Evolutionary conservation across 2,113 vertebrate species (phyloP).

Genomic region (Actinemys pallida): DNA sequence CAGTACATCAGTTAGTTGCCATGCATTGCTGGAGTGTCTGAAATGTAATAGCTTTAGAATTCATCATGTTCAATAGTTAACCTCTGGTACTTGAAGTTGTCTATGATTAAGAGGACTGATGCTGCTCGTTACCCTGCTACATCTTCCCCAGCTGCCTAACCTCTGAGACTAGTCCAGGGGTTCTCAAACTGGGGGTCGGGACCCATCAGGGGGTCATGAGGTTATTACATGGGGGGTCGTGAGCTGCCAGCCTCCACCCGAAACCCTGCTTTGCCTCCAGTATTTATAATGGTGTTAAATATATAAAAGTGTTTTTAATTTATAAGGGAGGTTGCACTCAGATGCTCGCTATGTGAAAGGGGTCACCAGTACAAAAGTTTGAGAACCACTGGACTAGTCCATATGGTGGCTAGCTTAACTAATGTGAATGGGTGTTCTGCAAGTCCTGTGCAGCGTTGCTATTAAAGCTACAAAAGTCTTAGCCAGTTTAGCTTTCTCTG

Average conservation of each 20-base stretch:
- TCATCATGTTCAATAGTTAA: neutral
- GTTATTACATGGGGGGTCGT: too few relatives aligned
- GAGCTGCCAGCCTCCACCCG: too few relatives aligned
- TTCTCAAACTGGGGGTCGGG: too few relatives aligned
- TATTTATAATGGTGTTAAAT: too few relatives aligned
- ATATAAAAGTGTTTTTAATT: too few relatives aligned
- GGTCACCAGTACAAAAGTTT: too few relatives aligned
- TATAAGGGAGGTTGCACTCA: too few relatives aligned
- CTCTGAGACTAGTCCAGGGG: neutral
- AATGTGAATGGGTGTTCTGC: neutral
- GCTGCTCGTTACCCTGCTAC: neutral
- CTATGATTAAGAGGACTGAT: neutral
- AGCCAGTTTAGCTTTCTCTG: conserved; percentile 24
- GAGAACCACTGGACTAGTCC: neutral
- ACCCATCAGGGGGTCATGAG: too few relatives aligned
- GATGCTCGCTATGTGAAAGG: too few relatives aligned
- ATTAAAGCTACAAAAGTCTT: neutral
- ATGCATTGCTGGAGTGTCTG: neutral
- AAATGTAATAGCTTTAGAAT: neutral
- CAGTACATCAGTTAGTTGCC: neutral
- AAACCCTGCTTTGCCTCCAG: too few relatives aligned
- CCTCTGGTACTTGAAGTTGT: neutral
- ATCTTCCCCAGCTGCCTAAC: neutral
- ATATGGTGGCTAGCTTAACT: neutral
- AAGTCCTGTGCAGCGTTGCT: neutral